Base-by-base conservation (phyloP, 2,888 invertebrate species). In the Laspeyria flexula region DNA sequence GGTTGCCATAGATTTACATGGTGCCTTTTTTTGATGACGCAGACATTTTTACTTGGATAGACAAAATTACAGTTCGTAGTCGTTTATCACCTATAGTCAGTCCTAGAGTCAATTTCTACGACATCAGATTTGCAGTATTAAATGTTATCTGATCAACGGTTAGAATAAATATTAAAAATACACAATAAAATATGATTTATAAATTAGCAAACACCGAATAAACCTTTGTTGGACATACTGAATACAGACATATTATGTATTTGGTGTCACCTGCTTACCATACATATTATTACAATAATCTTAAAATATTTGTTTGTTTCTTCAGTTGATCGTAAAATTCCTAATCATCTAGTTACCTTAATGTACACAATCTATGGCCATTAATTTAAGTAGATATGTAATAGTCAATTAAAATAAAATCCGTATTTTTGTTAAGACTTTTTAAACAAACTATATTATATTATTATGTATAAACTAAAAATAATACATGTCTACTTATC, bases 291-390 rank as follows among this genome's bases (percentile, higher is more conserved):
- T 48, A 16, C 7, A 1, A 43, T n/a, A 43, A 11, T 30, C 42
- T 38, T 37, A 44, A 35, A 29, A 48, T 39, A 33, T 25, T 30
- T 10, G 6, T 37, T 21, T 34, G 27, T 29, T 13, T 25, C 10
- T 11, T 39, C 13, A 39, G 10, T 27, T 27, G 23, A 15, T 27
- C 27, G 29, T 41, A 40, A 29, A 43, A 45, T 27, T 12, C 38
- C 42, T 45, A 40, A 51, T 31, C 46, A 51, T 55, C 53, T 56
- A 62, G 46, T 52, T 48, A 47, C 33, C 57, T 55, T 60, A 58
- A 55, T 57, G 55, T 71, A 67, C 60, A 63, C 63, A 69, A 59
- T 59, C 60, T 71, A 74, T 74, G 74, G 74, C 74, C 65, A 54
- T 73, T 43, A 49, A 44, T 59, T 60, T 43, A 50, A 40, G 31